Evolutionary conservation across 2,888 invertebrate species (phyloP), one percentile per base, ranked within the genome.

Genomic region (Aleiodes leptofemur): DNA sequence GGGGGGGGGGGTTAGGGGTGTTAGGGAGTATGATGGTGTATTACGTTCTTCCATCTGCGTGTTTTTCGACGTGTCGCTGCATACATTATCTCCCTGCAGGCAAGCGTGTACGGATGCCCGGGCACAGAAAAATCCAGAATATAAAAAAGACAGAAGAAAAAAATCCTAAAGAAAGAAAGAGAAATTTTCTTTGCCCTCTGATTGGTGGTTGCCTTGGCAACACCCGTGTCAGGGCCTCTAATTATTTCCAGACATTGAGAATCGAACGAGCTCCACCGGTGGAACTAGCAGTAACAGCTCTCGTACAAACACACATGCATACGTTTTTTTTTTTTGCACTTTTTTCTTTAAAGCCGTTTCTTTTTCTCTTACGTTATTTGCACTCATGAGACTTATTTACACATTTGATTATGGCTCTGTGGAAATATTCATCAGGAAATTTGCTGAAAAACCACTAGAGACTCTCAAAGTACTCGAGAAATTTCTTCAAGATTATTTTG

Each of bases 191-290:
- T 88, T 86, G 86, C 84, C 82, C 84, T 88, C 86, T 88, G 89
- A 89, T 89, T 89, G 89, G 89, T 87, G 89, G 89, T 89, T 88
- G 89, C 89, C 89, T 85, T 89, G 84, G 89, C 88, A 89, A 89
- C 89, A 87, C 87, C 87, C 86, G 85, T 82, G 68, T 74, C 69
- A 71, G 43, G 69, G 85, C 84, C 88, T 89, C 88, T 89, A 89
- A 89, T 89, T 89, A 89, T 88, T 89, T 89, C 89, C 89, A 89
- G 89, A 89, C 89, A 88, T 88, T 88, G 89, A 89, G 89, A 89
- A 89, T 89, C 89, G 89, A 89, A 89, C 89, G 86, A 88, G 89
- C 86, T 83, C 84, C 79, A 84, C 80, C 83, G 83, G 82, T 83
- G 83, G 81, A 82, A 80, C 81, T 77, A 11, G 81, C 81, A 80